Evolutionary conservation across 2,113 vertebrate species (phyloP), one percentile per base, ranked within the genome.

Genomic region (Glaucomys volans): DNA sequence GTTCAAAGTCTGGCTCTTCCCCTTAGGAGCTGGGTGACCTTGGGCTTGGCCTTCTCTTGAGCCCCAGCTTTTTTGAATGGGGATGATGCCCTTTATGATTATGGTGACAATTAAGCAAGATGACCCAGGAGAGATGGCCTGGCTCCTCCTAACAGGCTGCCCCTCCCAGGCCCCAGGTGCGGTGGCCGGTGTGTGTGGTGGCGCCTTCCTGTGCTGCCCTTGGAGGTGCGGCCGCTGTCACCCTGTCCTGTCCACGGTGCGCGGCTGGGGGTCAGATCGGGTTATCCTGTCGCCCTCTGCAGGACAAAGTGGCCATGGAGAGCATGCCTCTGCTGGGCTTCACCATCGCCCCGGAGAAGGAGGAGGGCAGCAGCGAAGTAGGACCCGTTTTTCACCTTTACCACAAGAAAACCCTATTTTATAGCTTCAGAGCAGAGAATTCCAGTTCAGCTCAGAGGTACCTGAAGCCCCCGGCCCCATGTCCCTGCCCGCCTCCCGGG

Each of bases 351-450:
- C 98, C 99, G 16, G 99, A 99, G 89, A 99, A 98, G 94, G 98
- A 98, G 7, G 98, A 99, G 44, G 98, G 98, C 91, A 99, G 94
- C 67, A 93, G 85, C 0, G 99, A 99, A 59, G 98, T 98, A 26
- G 94, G 98, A 71, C 98, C 98, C 8, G 96, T 99, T 96, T 99
- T 99, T 96, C 99, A 99, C 97, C 99, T 99, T 91, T 99, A 99
- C 98, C 99, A 99, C 98, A 99, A 99, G 98, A 99, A 99, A 97
- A 99, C 99, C 18, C 98, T 99, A 74, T 99, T 99, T 97, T 99
- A 99, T 90, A 99, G 99, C 96, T 99, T 99, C 98, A 99, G 98
- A 98, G 99, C 99, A 10, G 99, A 99, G 92, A 99, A 99, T 87
- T 98, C 98, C 97, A 96, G 72, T 98, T 99, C 99, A 66, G 99